Evolutionary conservation across 2,888 invertebrate genomes (phyloP).

Genomic region (Limnephilus marmoratus): DNA sequence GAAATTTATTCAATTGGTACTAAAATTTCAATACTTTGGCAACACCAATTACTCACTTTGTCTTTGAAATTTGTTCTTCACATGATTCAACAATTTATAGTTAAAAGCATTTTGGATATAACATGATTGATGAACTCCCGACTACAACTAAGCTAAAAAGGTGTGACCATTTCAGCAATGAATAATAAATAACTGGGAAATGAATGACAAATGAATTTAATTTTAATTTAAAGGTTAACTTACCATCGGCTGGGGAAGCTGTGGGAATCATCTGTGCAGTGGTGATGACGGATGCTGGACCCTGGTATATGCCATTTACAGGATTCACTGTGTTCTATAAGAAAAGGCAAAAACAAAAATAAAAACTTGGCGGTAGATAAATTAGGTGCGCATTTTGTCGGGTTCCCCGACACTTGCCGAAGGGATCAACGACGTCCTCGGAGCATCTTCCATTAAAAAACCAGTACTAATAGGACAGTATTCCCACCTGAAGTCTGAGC

Average conservation of each 20-base stretch:
- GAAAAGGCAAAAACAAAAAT: not conserved
- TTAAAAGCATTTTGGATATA: not conserved
- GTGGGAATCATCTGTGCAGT: conserved; percentile 67
- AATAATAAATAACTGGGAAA: not conserved
- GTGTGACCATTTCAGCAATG: not conserved
- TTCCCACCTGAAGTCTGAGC: too few relatives aligned
- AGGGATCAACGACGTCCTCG: too few relatives aligned
- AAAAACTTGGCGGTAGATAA: not conserved
- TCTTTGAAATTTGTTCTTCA: too few relatives aligned
- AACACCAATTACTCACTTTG: too few relatives aligned
- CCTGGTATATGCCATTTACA: conserved; percentile 91
- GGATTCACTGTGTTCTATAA: conserved; percentile 92
- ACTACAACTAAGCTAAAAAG: not conserved
- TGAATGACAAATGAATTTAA: not conserved
- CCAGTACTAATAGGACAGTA: too few relatives aligned
- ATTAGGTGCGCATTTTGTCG: too few relatives aligned
- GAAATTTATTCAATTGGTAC: too few relatives aligned
- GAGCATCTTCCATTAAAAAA: too few relatives aligned
- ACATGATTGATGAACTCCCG: not conserved
- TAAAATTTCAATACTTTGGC: too few relatives aligned
- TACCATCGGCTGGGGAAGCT: conserved; percentile 61
- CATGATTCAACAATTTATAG: not conserved
- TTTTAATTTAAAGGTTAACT: not conserved
- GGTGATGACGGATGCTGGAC: conserved; percentile 73
- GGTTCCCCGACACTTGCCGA: too few relatives aligned